Evolutionary conservation across 1,140 invertebrate genomes (phyloP), one percentile per base, ranked within the genome.

Genomic region (Macrobrachium rosenbergii): DNA sequence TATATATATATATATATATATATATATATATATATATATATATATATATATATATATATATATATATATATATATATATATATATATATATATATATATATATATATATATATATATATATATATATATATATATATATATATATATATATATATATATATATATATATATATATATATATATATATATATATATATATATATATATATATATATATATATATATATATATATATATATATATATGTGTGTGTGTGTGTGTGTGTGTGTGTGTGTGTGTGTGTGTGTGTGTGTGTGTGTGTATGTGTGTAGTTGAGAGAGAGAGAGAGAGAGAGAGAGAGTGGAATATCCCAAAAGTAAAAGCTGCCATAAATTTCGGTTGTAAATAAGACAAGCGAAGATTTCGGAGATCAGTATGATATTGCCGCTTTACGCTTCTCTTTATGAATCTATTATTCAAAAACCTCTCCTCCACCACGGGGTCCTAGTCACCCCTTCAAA

Each of bases 81-180:
- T 69, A 21, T 69, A 23, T 5, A n/a, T 67, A 67, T 19, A 67
- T 28, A n/a, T 11, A 67, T 67, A 67, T 21, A 67, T 21, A 67
- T 67, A 67, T 19, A 67, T 19, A 67, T 10, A 19, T 67, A 28
- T 28, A 21, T 21, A 67, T 67, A 21, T 67, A 8, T 67, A 67
- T 23, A 64, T 67, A 67, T 67, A 67, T 67, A 67, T 67, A 67
- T 67, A 67, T 17, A 67, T 14, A 17, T 67, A 67, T 67, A 67
- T 67, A 67, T 67, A 67, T 67, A 67, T 67, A 67, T 67, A 67
- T 67, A 67, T 67, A 67, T 67, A 67, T 67, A 67, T 67, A 67
- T 21, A 67, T 67, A 23, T 23, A 67, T 5, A 21, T 67, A 67
- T 67, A 67, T 67, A 67, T 67, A 67, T 67, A 67, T 67, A 67